Percentiles rank a stretch among this genome's conserved stretches.
Evolutionary conservation across 2,113 vertebrate species (phyloP).

Genomic region (Corvus hawaiiensis): DNA sequence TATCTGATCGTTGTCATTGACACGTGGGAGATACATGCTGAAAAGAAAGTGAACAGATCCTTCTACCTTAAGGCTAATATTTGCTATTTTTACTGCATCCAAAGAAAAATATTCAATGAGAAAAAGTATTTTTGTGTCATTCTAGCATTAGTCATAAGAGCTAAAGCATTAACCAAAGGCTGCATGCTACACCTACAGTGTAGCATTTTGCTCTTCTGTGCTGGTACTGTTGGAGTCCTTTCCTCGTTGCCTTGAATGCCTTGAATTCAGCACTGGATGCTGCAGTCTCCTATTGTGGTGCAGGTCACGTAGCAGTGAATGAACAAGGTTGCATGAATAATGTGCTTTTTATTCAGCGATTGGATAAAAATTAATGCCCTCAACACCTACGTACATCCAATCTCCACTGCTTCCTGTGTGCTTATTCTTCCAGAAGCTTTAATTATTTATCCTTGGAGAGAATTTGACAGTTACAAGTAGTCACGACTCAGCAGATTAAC

Average conservation of each 20-base stretch:
- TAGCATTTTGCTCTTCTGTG: constrained; percentile 32
- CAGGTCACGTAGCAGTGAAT: constrained; percentile 76
- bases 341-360: constrained; percentile 71
- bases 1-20: background rate
- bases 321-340: constrained; percentile 76
- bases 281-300: constrained; percentile 71
- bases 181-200: background rate
- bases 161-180: background rate
- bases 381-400: constrained; percentile 67
- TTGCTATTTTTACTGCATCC: background rate
- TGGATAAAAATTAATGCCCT: constrained; percentile 73
- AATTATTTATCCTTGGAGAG: constrained; percentile 80
- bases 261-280: constrained; percentile 48
- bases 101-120: background rate
- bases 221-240: constrained; percentile 7
- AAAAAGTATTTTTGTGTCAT: background rate
- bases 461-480: constrained; percentile 71
- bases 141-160: background rate
- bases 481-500: constrained; percentile 75
- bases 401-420: constrained; percentile 61
- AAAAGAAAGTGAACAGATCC: background rate
- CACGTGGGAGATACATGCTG: background rate
- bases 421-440: constrained; percentile 71
- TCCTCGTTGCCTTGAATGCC: constrained; percentile 21
- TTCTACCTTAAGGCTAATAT: background rate